Percentiles rank a stretch among this genome's conserved stretches.
phyloP scores from a whole-genome alignment of 1,140 invertebrate genomes.

The Drosophila nasuta region DNA sequence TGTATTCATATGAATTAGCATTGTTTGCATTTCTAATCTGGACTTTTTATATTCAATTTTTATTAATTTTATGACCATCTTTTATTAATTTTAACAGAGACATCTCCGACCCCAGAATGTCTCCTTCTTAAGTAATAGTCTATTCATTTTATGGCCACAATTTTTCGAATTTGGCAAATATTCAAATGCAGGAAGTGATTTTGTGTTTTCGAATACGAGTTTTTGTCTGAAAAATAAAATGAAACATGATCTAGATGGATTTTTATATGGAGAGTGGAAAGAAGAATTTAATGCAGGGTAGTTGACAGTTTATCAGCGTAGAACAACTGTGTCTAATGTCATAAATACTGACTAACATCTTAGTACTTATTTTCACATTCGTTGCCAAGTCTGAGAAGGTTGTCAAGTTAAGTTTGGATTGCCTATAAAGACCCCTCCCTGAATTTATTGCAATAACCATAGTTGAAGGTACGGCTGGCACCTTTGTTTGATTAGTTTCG shows the following conservation, averaged over 20 bases:
- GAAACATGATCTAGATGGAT: too few species aligned
- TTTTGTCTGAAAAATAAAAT: not conserved
- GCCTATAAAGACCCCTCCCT: constrained; percentile 7
- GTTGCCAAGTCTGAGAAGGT: not conserved
- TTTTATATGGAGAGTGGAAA: too few species aligned
- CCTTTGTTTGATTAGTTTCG: constrained; percentile 14
- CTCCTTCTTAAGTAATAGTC: constrained; percentile 13
- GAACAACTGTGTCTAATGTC: not conserved
- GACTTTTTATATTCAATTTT: constrained; percentile 6
- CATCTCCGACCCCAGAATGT: constrained; percentile 7
- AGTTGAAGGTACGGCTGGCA: not conserved
- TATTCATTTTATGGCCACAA: constrained; percentile 6
- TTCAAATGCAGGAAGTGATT: not conserved
- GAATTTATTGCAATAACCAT: constrained; percentile 1
- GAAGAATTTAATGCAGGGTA: not conserved
- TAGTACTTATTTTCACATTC: constrained; percentile 11
- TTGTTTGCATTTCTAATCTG: constrained; percentile 6
- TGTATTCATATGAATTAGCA: constrained; percentile 16
- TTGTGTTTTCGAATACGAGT: not conserved
- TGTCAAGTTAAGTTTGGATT: not conserved
- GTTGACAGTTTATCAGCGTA: not conserved
- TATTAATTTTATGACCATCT: constrained; percentile 13
- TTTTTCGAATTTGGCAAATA: constrained; percentile 1
- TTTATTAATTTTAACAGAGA: constrained; percentile 19
- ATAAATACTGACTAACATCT: not conserved